These are phyloP conservation scores for Heliconius congener DNA, from an alignment of 1,140 invertebrate genomes.

Conservation along the genomic window DNA sequence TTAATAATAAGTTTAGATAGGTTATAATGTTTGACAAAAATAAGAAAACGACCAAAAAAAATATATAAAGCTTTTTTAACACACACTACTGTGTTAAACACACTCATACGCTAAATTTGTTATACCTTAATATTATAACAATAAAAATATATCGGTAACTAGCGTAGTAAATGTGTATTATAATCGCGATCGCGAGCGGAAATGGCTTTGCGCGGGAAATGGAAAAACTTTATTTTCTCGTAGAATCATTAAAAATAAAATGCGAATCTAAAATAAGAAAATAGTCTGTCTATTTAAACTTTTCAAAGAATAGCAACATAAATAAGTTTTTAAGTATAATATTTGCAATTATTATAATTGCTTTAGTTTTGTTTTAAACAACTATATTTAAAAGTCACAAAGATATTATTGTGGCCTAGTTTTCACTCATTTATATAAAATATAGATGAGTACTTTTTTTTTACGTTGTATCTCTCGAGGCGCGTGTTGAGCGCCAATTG, in stretches of 20 bases:
- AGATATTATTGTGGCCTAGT: background rate
- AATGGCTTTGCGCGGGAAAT: slow-evolving; percentile 13
- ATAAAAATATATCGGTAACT: background rate
- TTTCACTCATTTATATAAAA: no score
- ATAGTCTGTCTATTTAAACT: background rate
- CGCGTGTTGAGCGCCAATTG: no score
- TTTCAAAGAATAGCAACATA: background rate
- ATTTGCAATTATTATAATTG: slow-evolving; percentile 4
- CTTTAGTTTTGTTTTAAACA: background rate
- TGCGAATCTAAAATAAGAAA: slow-evolving; percentile 2
- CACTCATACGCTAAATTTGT: background rate
- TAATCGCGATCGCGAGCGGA: slow-evolving; percentile 7
- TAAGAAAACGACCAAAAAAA: background rate
- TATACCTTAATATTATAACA: background rate
- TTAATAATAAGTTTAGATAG: no score
- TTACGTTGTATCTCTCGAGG: no score
- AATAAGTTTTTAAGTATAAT: slow-evolving; percentile 9
- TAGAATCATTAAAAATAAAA: slow-evolving; percentile 11
- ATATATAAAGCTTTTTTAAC: background rate
- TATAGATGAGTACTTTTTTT: no score
- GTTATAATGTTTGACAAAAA: background rate
- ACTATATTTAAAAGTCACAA: background rate
- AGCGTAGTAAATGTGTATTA: slow-evolving; percentile 14
- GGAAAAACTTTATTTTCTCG: slow-evolving; percentile 12
- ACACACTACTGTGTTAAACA: background rate